A percentile compares a stretch with the other conserved stretches of the same genome.
Evolutionary conservation across 2,113 vertebrate genomes (phyloP).

Genomic region (Serilophus lunatus): DNA sequence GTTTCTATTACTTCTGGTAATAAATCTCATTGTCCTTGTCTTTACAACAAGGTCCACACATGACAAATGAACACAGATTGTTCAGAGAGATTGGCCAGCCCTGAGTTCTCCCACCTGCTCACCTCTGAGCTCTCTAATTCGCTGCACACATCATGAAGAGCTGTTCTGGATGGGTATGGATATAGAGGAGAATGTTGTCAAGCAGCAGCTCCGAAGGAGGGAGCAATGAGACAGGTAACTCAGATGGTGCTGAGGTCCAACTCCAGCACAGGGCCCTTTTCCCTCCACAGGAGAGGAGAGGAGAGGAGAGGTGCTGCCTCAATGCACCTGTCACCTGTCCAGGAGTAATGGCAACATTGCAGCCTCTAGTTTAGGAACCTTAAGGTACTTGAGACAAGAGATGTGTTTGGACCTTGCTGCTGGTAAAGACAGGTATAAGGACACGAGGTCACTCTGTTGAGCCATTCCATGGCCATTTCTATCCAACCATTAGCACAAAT

Average conservation of each 20-base stretch:
- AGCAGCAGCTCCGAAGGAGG: not conserved
- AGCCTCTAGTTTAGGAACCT: not conserved
- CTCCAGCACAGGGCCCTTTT: not conserved
- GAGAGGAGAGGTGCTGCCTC: not conserved
- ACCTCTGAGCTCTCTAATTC: not conserved
- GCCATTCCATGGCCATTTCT: not conserved
- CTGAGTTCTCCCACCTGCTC: not conserved
- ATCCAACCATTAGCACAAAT: not conserved
- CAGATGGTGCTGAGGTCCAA: not conserved
- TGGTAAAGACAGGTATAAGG: not conserved
- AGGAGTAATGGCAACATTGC: not conserved
- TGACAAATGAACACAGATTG: not conserved
- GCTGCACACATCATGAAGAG: not conserved
- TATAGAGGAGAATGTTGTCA: not conserved
- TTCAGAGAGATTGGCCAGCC: not conserved
- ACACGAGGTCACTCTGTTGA: rapidly evolving
- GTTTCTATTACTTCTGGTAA: not conserved
- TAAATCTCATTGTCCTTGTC: conserved; percentile 17
- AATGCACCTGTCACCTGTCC: not conserved
- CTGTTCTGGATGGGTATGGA: not conserved
- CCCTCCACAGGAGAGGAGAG: not conserved
- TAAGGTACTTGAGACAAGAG: not conserved
- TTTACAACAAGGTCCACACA: not conserved
- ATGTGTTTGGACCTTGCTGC: not conserved
- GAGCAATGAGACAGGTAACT: not conserved